These are phyloP conservation scores for Lissonota sp. DNA, from an alignment of 2,888 invertebrate species.

Conservation along the genomic window DNA sequence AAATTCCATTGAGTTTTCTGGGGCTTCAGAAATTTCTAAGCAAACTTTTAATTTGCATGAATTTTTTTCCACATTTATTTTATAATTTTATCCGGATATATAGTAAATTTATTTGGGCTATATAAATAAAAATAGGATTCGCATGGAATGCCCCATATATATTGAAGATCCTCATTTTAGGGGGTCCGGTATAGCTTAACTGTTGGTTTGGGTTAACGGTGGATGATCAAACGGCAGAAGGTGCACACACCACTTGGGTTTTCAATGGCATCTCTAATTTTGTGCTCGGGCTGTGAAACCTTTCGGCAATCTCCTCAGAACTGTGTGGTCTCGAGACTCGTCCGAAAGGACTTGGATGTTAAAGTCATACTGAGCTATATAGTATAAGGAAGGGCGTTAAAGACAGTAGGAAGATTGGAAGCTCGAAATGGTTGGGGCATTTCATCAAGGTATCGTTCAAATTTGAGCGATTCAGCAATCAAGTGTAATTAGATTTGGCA, in stretches of 20 bases:
- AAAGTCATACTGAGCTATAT: not conserved
- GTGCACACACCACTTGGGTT: conserved; percentile 7
- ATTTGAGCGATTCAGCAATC: conserved; percentile 6
- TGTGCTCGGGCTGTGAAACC: conserved; percentile 1
- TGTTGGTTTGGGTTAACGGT: not conserved
- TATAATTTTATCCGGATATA: too few relatives aligned
- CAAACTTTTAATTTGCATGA: too few relatives aligned
- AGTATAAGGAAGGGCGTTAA: not conserved
- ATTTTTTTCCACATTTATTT: too few relatives aligned
- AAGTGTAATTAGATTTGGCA: too few relatives aligned
- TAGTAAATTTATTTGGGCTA: too few relatives aligned
- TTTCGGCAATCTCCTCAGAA: not conserved
- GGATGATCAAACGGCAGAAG: conserved; percentile 1
- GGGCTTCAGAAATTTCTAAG: too few relatives aligned
- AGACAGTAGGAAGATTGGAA: not conserved
- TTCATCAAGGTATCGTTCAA: not conserved
- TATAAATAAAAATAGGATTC: too few relatives aligned
- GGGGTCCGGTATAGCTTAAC: conserved; percentile 15
- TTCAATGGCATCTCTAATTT: conserved; percentile 36
- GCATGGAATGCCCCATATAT: too few relatives aligned
- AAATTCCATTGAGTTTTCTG: too few relatives aligned
- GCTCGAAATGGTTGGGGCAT: not conserved
- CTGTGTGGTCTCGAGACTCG: not conserved
- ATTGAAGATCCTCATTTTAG: not conserved
- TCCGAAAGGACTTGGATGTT: conserved; percentile 2